A percentile compares a stretch with the other conserved stretches of the same genome.
These are phyloP conservation scores for Plecturocebus donacophilus DNA, from an alignment of 2,113 vertebrate species.

Conservation along the genomic window DNA sequence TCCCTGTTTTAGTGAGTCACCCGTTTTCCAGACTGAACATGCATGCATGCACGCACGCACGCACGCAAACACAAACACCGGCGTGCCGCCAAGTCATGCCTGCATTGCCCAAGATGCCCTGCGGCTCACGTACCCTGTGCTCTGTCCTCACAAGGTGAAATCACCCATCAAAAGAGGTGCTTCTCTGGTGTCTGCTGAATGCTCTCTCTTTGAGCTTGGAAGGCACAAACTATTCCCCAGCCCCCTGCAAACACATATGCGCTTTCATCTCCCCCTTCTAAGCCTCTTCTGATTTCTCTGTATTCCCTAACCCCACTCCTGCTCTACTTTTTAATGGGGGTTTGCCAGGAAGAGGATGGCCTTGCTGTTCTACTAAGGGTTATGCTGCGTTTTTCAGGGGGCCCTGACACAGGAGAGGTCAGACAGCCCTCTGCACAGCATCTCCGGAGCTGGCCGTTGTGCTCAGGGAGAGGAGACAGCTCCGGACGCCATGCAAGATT, in stretches of 20 bases:
- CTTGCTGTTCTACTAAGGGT: not conserved
- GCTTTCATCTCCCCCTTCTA: not conserved
- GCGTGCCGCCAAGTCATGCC: not conserved
- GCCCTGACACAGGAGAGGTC: not conserved
- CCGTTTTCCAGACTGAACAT: constrained; percentile 52
- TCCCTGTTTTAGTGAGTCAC: constrained; percentile 62
- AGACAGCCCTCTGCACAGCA: not conserved
- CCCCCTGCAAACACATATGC: not conserved
- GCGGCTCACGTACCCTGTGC: rapidly evolving
- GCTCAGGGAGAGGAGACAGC: not conserved
- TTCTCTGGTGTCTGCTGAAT: not conserved
- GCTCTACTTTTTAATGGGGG: not conserved
- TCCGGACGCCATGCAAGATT: constrained; percentile 43
- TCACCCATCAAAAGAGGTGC: not conserved
- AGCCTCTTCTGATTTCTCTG: not conserved
- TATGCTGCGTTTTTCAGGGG: not conserved
- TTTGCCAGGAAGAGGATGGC: not conserved
- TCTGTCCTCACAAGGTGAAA: not conserved
- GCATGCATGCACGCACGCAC: not conserved
- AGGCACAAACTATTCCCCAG: not conserved
- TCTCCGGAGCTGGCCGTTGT: not conserved
- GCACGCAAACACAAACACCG: constrained; percentile 13
- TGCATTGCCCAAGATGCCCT: not conserved
- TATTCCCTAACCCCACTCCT: not conserved
- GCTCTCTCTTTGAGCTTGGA: not conserved